phyloP scores from a whole-genome alignment of 2,113 vertebrate genomes.

The Zosterops borbonicus region DNA sequence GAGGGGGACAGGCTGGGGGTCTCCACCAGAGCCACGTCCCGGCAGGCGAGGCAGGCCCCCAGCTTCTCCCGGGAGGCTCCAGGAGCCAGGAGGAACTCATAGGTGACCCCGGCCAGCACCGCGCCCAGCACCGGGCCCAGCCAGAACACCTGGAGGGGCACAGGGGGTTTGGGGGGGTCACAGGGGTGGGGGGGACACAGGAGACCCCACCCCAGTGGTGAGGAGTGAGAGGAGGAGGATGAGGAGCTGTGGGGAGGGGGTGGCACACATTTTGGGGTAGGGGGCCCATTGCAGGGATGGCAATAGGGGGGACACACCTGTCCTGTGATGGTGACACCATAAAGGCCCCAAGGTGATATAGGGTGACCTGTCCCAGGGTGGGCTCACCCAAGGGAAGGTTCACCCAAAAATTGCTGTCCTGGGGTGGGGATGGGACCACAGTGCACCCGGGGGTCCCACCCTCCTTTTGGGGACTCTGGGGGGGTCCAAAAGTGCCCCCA shows the following conservation, averaged over 20 bases:
- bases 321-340: background rate
- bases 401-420: accelerated
- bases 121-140: slow-evolving; percentile 78
- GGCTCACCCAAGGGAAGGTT: background rate
- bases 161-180: background rate
- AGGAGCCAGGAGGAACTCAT: slow-evolving; percentile 80
- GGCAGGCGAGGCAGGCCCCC: slow-evolving; percentile 79
- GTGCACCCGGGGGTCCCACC: too few species aligned
- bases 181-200: background rate
- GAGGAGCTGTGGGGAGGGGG: background rate
- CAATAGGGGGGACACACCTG: background rate
- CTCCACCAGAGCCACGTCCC: slow-evolving; percentile 81
- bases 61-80: slow-evolving; percentile 80
- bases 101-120: slow-evolving; percentile 75
- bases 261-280: background rate
- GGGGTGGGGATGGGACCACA: background rate
- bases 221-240: background rate
- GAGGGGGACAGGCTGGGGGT: slow-evolving; percentile 77
- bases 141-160: slow-evolving; percentile 74
- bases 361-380: too few species aligned
- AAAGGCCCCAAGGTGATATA: background rate
- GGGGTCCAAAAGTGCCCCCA: too few species aligned
- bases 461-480: accelerated
- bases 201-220: background rate
- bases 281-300: background rate